Conservation (phyloP, 2,888 invertebrate genomes). For the Heliconius charithonia region DNA sequence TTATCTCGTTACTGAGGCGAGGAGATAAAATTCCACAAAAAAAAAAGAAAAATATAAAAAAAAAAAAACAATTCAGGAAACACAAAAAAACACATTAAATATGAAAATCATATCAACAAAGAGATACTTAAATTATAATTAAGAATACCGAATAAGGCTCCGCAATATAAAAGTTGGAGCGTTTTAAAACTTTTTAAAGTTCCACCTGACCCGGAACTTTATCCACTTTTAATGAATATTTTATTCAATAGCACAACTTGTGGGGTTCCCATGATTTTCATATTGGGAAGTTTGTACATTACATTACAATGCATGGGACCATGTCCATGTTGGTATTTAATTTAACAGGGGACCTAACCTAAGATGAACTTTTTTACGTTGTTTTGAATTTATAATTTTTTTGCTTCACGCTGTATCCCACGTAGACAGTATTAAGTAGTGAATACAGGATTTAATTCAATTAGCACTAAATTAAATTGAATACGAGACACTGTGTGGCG, state of each 20-base stretch:
- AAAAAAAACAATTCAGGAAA: background rate
- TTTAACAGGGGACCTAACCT: slow-evolving; percentile 54
- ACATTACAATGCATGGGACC: slow-evolving; percentile 66
- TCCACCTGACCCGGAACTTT: slow-evolving; percentile 68
- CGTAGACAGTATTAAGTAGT: no score
- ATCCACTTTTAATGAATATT: slow-evolving; percentile 75
- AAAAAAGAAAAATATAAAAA: background rate
- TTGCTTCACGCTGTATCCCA: background rate
- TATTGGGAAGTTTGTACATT: slow-evolving; percentile 74
- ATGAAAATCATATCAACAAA: slow-evolving; percentile 6
- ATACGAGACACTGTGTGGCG: no score
- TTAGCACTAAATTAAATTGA: no score
- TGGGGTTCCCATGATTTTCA: slow-evolving; percentile 79
- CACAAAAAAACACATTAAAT: background rate
- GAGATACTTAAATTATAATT: slow-evolving; percentile 28
- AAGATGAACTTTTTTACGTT: slow-evolving; percentile 29
- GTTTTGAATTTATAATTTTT: background rate
- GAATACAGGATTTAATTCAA: no score
- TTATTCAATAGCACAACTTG: slow-evolving; percentile 70
- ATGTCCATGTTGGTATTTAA: slow-evolving; percentile 75
- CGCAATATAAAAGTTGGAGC: slow-evolving; percentile 40
- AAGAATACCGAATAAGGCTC: slow-evolving; percentile 31
- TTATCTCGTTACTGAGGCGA: background rate
- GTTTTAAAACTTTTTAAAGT: slow-evolving; percentile 48
- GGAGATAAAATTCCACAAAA: background rate